Evolutionary conservation across 2,888 invertebrate species (phyloP).

Genomic region (Andrena fulva): DNA sequence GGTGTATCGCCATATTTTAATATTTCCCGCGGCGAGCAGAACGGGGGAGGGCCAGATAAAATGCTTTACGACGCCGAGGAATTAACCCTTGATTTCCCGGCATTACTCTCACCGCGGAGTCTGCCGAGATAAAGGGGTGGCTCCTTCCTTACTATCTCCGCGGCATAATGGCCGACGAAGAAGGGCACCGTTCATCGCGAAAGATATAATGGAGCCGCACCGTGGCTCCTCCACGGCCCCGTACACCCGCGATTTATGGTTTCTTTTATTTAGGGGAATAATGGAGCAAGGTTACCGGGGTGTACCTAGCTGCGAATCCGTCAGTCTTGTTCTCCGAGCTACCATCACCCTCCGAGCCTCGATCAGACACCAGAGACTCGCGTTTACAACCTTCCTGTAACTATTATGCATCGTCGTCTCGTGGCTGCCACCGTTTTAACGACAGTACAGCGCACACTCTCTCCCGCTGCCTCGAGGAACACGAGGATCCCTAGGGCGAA

Average conservation of each 20-base stretch:
- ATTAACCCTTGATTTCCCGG: slow-evolving; percentile 84
- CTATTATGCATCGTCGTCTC: neutral
- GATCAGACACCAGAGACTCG: too few species aligned
- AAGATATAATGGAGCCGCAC: slow-evolving; percentile 77
- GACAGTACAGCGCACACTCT: neutral
- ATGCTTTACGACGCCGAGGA: slow-evolving; percentile 81
- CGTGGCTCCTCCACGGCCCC: slow-evolving; percentile 65
- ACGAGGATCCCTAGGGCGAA: neutral
- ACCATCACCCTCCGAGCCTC: too few species aligned
- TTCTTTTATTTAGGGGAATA: slow-evolving; percentile 80
- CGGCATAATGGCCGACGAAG: slow-evolving; percentile 81
- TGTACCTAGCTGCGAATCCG: slow-evolving; percentile 40
- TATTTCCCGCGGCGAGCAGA: slow-evolving; percentile 49
- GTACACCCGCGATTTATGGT: slow-evolving; percentile 78
- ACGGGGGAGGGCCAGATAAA: slow-evolving; percentile 78
- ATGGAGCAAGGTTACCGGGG: slow-evolving; percentile 70
- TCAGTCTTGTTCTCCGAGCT: slow-evolving; percentile 38
- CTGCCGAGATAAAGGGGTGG: slow-evolving; percentile 83
- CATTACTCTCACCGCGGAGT: slow-evolving; percentile 82
- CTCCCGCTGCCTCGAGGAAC: neutral
- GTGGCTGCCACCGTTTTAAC: neutral
- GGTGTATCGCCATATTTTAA: slow-evolving; percentile 71
- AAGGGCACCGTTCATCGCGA: slow-evolving; percentile 80
- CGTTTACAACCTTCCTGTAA: neutral
- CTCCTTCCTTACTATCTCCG: slow-evolving; percentile 79